Conservation (phyloP, 1,140 invertebrate genomes). For the Drosophila mojavensis region DNA sequence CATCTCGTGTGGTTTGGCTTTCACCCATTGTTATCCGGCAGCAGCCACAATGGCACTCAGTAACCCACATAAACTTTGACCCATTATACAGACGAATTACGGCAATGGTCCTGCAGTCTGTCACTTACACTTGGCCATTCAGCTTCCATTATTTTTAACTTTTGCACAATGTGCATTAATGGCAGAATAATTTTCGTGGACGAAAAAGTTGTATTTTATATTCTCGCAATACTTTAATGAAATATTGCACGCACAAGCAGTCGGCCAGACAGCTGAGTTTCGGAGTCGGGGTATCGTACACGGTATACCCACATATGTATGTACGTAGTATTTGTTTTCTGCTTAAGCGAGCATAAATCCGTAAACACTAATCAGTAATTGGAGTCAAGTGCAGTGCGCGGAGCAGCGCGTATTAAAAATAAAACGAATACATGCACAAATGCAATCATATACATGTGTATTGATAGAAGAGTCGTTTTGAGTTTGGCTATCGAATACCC, state of each 20-base stretch:
- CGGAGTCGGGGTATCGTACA: constrained; percentile 1
- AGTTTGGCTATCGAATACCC: background rate
- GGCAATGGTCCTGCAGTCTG: background rate
- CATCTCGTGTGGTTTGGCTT: constrained; percentile 24
- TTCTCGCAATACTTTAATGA: constrained; percentile 19
- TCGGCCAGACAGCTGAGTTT: background rate
- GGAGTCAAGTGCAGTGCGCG: constrained; percentile 71
- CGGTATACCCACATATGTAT: too few relatives aligned
- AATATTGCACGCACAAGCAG: constrained; percentile 43
- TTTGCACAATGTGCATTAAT: constrained; percentile 7
- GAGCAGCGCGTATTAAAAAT: constrained; percentile 22
- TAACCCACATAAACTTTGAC: constrained; percentile 15
- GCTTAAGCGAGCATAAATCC: constrained; percentile 77
- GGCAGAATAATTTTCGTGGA: constrained; percentile 14
- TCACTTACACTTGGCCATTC: background rate
- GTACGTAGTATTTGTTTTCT: constrained; percentile 57
- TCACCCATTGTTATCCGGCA: constrained; percentile 37
- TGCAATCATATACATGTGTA: background rate
- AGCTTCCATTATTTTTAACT: constrained; percentile 5
- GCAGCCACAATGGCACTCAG: constrained; percentile 13
- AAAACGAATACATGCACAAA: constrained; percentile 4
- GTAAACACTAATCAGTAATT: constrained; percentile 73
- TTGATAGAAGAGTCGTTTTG: background rate
- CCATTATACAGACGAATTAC: background rate
- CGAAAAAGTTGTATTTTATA: constrained; percentile 13